Percentiles rank a stretch among this genome's conserved stretches.
Evolutionary conservation across 2,797 vertebrate genomes (phyloP).

Genomic region (Oceanodroma leucorhoa): DNA sequence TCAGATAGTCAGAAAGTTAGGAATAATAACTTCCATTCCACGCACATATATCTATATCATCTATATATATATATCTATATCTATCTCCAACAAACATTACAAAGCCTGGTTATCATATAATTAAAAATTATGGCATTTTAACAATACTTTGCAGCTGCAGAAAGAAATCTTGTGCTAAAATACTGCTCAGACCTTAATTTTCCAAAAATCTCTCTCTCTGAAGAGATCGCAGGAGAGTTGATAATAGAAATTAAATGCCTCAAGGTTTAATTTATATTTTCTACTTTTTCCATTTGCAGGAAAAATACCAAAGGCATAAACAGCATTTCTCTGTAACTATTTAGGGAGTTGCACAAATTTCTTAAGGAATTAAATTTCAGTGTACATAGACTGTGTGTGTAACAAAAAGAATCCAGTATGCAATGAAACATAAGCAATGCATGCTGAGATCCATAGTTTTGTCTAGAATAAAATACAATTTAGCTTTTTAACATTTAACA

Average conservation of each 20-base stretch:
- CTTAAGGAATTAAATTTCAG: not conserved
- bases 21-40: not conserved
- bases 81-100: not conserved
- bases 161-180: not conserved
- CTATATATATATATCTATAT: too few species aligned
- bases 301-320: not conserved
- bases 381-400: not conserved
- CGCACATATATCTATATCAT: not conserved
- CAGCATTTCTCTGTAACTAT: not conserved
- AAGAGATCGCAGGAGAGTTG: not conserved
- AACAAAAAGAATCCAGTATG: not conserved
- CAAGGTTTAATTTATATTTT: not conserved
- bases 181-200: not conserved
- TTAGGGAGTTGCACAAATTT: not conserved
- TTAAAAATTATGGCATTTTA: not conserved
- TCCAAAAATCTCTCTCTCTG: not conserved
- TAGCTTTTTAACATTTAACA: not conserved
- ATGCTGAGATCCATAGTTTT: not conserved
- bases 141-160: not conserved
- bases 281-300: not conserved
- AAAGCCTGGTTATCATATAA: not conserved
- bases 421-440: not conserved
- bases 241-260: not conserved
- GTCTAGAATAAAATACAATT: not conserved
- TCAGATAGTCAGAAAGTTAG: not conserved